Base-by-base conservation (phyloP, 2,888 invertebrate species). In the Rotaria sp. region DNA sequence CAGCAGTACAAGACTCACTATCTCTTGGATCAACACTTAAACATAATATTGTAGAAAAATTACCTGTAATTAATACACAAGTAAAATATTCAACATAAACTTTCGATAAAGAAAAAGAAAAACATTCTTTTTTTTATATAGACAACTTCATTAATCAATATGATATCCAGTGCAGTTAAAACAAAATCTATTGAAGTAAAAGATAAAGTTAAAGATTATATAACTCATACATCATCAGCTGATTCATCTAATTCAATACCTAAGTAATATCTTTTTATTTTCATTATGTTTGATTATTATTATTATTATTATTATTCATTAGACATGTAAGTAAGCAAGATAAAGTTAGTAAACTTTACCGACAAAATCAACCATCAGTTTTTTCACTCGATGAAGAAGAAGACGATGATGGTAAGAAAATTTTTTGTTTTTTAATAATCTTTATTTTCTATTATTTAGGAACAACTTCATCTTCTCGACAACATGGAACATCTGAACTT, bases 371-470 rank as follows among this genome's bases (percentile, higher is more conserved):
- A 86, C 95, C 95, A 0, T 95, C 96, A 15, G 96, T 97, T 18
- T 97, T 97, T 90, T 96, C 96, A 90, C 96, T 97, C 90, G 96
- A 96, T 89, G 96, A 96, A 90, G 96, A 96, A 90, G 93, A 88
- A 50, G 90, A 91, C 26, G 90, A 90, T 88, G 90, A 89, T 90
- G 85, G 75, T 88, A 87, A 88, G 35, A 48, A 10, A 30, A 89
- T 30, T 89, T 89, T 38, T 88, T 88, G 15, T 55, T 75, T 41
- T 87, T 87, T 45, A 41, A 80, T 86, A 18, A 38, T 80, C 24
- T 48, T 85, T 48, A 24, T 35, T 26, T 87, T 84, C 35, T 50
- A 84, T 57, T 52, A 52, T 59, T 74, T 87, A 67, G 84, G 85
- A 24, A 86, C 86, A 24, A 85, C n/a, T n/a, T n/a, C 85, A 21